Evolutionary conservation across 2,113 vertebrate species (phyloP).

Genomic region (Osmerus mordax): DNA sequence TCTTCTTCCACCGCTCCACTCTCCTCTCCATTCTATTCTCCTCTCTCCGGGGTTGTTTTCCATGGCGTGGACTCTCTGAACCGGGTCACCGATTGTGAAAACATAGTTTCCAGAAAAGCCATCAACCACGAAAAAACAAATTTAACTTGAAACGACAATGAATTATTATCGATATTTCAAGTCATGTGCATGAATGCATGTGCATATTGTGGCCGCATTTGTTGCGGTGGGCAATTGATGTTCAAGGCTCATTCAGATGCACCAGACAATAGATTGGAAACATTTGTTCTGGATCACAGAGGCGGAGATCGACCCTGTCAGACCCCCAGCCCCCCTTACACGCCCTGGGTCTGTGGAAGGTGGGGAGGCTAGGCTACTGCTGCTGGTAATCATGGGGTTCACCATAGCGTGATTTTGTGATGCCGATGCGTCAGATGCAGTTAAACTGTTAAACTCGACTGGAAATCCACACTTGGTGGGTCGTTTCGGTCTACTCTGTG

Average conservation of each 20-base stretch:
- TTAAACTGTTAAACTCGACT: no score
- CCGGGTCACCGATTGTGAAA: conserved; percentile 41
- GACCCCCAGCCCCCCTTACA: no score
- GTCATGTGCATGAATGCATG: conserved; percentile 31
- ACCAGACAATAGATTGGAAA: conserved; percentile 23
- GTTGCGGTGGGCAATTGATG: conserved; percentile 24
- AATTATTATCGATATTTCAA: conserved; percentile 29
- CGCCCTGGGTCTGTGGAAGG: no score
- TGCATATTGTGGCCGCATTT: conserved; percentile 15
- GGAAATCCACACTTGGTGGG: no score
- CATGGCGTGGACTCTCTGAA: conserved; percentile 34
- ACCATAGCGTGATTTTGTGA: no score
- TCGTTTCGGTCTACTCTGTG: no score
- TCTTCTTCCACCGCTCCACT: no score
- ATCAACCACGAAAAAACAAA: conserved; percentile 38
- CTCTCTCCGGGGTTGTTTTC: conserved; percentile 24
- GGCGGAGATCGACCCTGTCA: conserved; percentile 5
- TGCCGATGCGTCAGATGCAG: no score
- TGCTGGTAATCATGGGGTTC: no score
- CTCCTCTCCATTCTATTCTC: no score
- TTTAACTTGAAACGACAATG: conserved; percentile 37
- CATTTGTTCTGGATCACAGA: conserved; percentile 7
- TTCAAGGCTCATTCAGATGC: conserved; percentile 32
- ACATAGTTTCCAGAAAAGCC: conserved; percentile 44
- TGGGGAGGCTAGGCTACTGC: no score